Conservation (phyloP, 2,113 vertebrate species). For the Strix aluco region DNA sequence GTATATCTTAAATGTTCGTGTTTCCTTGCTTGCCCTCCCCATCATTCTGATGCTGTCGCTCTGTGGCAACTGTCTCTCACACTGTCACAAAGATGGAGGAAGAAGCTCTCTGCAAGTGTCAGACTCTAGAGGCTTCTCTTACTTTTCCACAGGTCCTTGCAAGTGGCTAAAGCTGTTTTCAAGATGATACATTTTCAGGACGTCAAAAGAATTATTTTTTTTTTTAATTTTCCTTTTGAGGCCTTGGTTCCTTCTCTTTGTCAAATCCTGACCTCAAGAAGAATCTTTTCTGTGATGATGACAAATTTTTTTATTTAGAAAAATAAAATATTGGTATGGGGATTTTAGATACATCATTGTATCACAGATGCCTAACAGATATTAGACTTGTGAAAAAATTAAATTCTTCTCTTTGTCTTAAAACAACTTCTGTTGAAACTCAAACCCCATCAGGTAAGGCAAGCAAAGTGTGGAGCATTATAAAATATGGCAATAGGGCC, state of each 20-base stretch:
- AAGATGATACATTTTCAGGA: background rate
- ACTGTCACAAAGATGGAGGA: background rate
- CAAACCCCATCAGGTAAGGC: background rate
- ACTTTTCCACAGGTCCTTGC: background rate
- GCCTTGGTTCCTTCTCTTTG: background rate
- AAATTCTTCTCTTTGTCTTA: background rate
- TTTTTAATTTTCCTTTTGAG: background rate
- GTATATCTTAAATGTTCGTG: background rate
- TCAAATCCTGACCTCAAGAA: background rate
- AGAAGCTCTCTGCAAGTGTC: background rate
- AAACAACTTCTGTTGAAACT: background rate
- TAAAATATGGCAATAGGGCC: background rate
- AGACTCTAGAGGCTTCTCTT: background rate
- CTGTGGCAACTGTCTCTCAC: background rate
- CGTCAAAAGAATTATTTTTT: background rate
- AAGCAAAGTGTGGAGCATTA: background rate
- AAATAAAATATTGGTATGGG: background rate
- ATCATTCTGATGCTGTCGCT: background rate
- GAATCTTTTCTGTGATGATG: background rate
- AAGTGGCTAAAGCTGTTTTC: background rate
- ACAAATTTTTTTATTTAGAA: background rate
- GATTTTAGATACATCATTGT: background rate
- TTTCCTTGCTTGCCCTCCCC: background rate
- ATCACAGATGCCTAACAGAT: background rate
- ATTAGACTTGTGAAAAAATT: background rate